Percentiles rank a stretch among this genome's conserved stretches.
These are phyloP conservation scores for Neodiprion fabricii DNA, from an alignment of 1,140 invertebrate species.

Conservation along the genomic window DNA sequence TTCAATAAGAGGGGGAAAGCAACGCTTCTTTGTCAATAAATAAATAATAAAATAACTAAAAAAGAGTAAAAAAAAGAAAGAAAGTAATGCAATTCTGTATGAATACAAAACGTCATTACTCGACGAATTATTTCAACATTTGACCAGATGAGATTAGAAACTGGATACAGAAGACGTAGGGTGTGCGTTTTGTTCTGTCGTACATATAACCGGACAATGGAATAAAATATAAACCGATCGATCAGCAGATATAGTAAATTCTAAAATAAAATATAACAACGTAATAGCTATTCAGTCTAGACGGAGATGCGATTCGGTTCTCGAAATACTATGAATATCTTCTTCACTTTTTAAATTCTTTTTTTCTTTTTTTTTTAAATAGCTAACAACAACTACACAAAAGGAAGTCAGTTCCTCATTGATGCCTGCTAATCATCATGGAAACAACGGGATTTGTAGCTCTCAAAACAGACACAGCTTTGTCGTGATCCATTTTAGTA, in stretches of 20 bases:
- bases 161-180: background rate
- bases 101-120: background rate
- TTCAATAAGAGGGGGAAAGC: no score
- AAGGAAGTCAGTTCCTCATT: slow-evolving; percentile 36
- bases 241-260: background rate
- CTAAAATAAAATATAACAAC: slow-evolving; percentile 19
- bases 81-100: background rate
- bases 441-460: slow-evolving; percentile 61
- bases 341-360: background rate
- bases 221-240: background rate
- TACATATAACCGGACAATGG: background rate
- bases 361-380: slow-evolving; percentile 12
- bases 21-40: no score
- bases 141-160: background rate
- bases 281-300: slow-evolving; percentile 31
- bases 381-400: slow-evolving; percentile 8
- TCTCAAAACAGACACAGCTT: slow-evolving; percentile 61
- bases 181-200: background rate
- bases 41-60: no score
- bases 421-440: slow-evolving; percentile 64
- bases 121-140: no score
- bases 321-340: slow-evolving; percentile 15
- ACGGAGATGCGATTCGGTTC: slow-evolving; percentile 13
- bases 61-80: no score
- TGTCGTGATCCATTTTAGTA: slow-evolving; percentile 63